A percentile compares a stretch with the other conserved stretches of the same genome.
Evolutionary conservation across 53 echinoderm and acorn worm species (phyloP).

Genomic region (Luidia sarsii): DNA sequence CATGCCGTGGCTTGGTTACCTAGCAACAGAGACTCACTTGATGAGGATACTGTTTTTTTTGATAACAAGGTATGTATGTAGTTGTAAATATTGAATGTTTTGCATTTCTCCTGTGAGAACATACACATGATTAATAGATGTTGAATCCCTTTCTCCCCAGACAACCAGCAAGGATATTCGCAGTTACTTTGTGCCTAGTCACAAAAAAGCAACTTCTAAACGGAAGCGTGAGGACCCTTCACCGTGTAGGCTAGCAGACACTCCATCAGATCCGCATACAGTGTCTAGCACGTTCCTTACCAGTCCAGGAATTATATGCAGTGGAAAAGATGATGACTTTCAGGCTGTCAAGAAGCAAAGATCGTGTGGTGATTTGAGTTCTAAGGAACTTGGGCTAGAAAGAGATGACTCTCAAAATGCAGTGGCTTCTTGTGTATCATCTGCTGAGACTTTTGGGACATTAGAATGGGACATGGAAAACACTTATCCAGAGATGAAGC

Average conservation of each 20-base stretch:
- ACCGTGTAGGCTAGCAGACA: not conserved
- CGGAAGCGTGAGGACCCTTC: slow-evolving; percentile 11
- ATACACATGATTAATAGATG: too few species aligned
- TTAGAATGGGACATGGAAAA: too few species aligned
- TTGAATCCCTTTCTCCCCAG: not conserved
- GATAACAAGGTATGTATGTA: slow-evolving; percentile 46
- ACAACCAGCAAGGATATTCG: slow-evolving; percentile 53
- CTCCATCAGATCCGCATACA: slow-evolving; percentile 8
- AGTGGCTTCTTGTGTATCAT: too few species aligned
- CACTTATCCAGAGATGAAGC: slow-evolving; percentile 43
- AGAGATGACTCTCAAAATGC: too few species aligned
- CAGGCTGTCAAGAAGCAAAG: not conserved
- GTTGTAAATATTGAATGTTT: too few species aligned
- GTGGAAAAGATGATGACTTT: slow-evolving; percentile 29
- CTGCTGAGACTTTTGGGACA: too few species aligned
- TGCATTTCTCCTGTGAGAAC: too few species aligned
- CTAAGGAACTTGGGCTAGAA: not conserved
- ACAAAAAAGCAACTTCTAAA: not conserved
- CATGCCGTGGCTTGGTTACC: slow-evolving; percentile 78
- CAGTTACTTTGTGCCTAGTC: slow-evolving; percentile 48
- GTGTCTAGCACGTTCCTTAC: not conserved
- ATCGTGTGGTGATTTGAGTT: not conserved
- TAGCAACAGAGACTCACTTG: slow-evolving; percentile 63
- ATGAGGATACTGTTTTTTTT: slow-evolving; percentile 76
- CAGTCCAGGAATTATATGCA: not conserved